Conservation (phyloP, 2,113 vertebrate genomes). For the Laterallus jamaicensis region DNA sequence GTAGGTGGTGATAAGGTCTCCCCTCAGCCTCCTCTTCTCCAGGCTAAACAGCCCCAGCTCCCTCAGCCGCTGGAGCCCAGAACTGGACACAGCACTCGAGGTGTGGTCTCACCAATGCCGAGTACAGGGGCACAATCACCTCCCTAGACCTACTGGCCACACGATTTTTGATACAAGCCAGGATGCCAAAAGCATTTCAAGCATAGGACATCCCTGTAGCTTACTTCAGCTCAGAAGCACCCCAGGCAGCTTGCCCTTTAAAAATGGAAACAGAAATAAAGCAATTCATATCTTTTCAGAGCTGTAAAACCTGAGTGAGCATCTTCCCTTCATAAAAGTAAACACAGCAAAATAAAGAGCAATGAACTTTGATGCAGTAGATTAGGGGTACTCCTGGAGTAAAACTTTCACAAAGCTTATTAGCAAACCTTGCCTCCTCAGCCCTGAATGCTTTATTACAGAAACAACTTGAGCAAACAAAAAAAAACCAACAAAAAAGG, state of each 20-base stretch:
- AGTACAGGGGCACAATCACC: too few species aligned
- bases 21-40: too few species aligned
- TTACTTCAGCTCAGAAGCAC: background rate
- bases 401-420: background rate
- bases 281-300: background rate
- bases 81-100: too few species aligned
- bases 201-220: background rate
- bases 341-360: background rate
- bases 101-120: too few species aligned
- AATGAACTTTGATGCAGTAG: background rate
- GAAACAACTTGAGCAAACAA: background rate
- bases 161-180: too few species aligned
- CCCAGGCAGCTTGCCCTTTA: background rate
- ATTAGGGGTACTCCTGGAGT: background rate
- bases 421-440: background rate
- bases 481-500: background rate
- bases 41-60: too few species aligned
- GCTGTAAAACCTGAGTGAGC: background rate
- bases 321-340: background rate
- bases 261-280: background rate
- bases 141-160: too few species aligned
- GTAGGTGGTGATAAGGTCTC: too few species aligned
- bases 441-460: background rate
- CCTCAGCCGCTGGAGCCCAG: too few species aligned
- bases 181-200: background rate